Conservation (phyloP, 2,888 invertebrate genomes). For the Pecten maximus region DNA sequence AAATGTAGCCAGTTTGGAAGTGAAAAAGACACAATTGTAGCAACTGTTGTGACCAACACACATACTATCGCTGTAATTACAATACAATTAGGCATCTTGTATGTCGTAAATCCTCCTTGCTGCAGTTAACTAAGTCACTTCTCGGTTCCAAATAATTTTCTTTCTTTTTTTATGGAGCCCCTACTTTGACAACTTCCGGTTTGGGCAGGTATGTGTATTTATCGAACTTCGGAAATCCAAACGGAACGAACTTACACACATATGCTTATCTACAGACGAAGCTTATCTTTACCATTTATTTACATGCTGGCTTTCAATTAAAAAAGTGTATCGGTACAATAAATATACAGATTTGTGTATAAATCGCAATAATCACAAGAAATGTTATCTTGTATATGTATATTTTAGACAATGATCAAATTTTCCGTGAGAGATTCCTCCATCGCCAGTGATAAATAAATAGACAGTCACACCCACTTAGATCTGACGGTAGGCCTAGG, state of each 20-base stretch:
- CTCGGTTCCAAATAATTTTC: not conserved
- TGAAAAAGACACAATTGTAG: constrained; percentile 76
- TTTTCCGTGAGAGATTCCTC: not conserved
- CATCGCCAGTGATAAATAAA: not conserved
- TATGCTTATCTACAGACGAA: not conserved
- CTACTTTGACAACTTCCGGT: constrained; percentile 28
- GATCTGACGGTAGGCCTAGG: not conserved
- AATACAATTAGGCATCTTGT: constrained; percentile 73
- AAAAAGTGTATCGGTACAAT: not conserved
- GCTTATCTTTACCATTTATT: not conserved
- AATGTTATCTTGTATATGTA: not conserved
- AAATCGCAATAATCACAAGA: not conserved
- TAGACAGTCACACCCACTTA: constrained; percentile 3
- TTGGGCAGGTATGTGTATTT: not conserved
- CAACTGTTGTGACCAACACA: constrained; percentile 77
- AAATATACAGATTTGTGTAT: not conserved
- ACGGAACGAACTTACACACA: not conserved
- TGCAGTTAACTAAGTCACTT: not conserved
- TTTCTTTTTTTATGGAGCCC: not conserved
- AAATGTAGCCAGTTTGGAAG: constrained; percentile 77
- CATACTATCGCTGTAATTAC: constrained; percentile 75
- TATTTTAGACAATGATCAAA: not conserved
- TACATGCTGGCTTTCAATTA: not conserved
- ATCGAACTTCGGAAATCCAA: not conserved
- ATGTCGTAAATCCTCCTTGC: not conserved